Evolutionary conservation across 2,888 invertebrate genomes (phyloP).

Genomic region (Rhopalosiphum nymphaeae): DNA sequence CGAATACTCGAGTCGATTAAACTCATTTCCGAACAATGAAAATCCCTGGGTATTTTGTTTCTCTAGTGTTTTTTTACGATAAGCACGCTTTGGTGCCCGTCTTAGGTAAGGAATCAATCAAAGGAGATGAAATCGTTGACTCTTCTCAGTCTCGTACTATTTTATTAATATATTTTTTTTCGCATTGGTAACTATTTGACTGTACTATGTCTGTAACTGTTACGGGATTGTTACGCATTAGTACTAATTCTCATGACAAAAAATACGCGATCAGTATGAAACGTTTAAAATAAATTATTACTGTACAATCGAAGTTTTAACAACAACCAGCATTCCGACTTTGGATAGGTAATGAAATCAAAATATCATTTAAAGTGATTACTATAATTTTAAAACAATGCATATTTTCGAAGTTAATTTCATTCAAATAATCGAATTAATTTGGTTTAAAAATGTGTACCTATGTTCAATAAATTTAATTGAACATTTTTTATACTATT

Average conservation of each 20-base stretch:
- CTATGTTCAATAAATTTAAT: background rate
- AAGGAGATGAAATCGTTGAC: background rate
- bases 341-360: background rate
- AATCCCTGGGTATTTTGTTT: background rate
- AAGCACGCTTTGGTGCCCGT: background rate
- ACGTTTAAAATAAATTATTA: background rate
- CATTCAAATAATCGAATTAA: background rate
- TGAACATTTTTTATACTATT: background rate
- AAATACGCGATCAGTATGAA: background rate
- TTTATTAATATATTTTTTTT: background rate
- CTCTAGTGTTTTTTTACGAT: background rate
- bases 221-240: background rate
- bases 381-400: background rate
- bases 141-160: background rate
- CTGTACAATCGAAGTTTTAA: background rate
- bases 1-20: background rate
- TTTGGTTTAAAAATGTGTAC: background rate
- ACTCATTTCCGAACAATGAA: background rate
- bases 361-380: background rate
- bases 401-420: background rate
- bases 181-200: background rate
- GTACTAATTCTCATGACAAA: background rate
- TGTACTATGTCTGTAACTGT: background rate
- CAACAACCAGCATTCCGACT: background rate
- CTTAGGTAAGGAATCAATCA: conserved; percentile 15